Evolutionary conservation across 2,797 vertebrate genomes (phyloP), one percentile per base, ranked within the genome.

Genomic region (Pyrocephalus nanus): DNA sequence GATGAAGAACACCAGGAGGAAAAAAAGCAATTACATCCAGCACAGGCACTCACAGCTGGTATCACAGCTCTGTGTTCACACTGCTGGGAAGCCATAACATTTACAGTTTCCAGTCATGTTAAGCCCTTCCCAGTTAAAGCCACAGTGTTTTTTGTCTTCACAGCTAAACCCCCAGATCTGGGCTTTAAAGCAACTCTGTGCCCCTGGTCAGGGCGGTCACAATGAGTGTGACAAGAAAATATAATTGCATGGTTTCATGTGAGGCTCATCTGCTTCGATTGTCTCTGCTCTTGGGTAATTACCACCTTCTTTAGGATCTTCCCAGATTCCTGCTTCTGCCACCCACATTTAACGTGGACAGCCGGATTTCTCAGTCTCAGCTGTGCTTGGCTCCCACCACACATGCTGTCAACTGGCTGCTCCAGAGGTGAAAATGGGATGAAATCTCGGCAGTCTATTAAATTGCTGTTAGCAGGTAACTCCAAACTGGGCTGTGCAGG

Each of bases 1-100:
- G 81, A 85, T 69, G 71, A 85, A 82, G 90, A 93, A 94, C 92
- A 92, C 78, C 29, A 91, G 93, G 81, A 95, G 94, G 78, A 66
- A 79, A 62, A 74, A 87, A 92, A 86, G 74, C 92, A 95, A 91
- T 94, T 95, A 76, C 60, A 95, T 61, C 78, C 81, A 91, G 87
- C 92, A 66, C 75, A 93, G 90, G 40, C 76, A 55, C 55, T 88
- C 93, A 88, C 88, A 95, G 90, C 88, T 92, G 86, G 91, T 86
- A 42, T 80, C 93, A 61, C 85, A 89, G 84, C 81, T 93, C 23
- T 73, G 81, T 79, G 47, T 84, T 96, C 89, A 62, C 84, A 34
- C 71, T 3, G 29, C 77, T 94, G 80, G 66, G 82, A 90, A 90
- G 53, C 48, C 38, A 30, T 53, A 96, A 79, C 77, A 79, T 91